These are phyloP conservation scores for Philonicus albiceps DNA, from an alignment of 2,888 invertebrate genomes.

Conservation along the genomic window DNA sequence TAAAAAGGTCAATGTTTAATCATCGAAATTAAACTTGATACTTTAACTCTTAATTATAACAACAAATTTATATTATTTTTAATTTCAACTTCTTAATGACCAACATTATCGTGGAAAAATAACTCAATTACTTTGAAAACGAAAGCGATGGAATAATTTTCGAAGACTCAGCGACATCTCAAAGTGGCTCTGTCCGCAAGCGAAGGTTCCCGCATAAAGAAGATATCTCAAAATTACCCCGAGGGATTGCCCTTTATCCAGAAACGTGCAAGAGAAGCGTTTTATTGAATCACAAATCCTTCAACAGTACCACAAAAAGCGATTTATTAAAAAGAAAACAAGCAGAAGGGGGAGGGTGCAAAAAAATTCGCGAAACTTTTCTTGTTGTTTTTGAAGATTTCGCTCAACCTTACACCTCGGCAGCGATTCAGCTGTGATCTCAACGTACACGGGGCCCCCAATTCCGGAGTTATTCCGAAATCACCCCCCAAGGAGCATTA, in stretches of 20 bases:
- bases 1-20: background rate
- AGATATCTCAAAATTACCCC: conserved; percentile 23
- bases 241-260: conserved; percentile 19
- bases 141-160: background rate
- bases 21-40: background rate
- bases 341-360: background rate
- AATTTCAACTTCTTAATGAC: background rate
- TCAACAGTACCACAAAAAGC: conserved; percentile 42
- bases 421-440: conserved; percentile 35
- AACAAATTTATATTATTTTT: background rate
- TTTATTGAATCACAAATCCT: conserved; percentile 45
- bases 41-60: background rate
- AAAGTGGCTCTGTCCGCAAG: background rate
- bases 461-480: conserved; percentile 40
- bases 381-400: conserved; percentile 37
- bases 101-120: background rate
- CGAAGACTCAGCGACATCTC: background rate
- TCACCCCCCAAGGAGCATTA: conserved; percentile 49
- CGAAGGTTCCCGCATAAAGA: background rate
- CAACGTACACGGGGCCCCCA: conserved; percentile 9
- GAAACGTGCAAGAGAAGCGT: conserved; percentile 21
- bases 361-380: conserved; percentile 36
- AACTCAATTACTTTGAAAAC: background rate
- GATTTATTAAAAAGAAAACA: conserved; percentile 46
- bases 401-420: conserved; percentile 37